Base-by-base conservation (phyloP, 2,888 invertebrate genomes). In the Cantharis flavilabris region DNA sequence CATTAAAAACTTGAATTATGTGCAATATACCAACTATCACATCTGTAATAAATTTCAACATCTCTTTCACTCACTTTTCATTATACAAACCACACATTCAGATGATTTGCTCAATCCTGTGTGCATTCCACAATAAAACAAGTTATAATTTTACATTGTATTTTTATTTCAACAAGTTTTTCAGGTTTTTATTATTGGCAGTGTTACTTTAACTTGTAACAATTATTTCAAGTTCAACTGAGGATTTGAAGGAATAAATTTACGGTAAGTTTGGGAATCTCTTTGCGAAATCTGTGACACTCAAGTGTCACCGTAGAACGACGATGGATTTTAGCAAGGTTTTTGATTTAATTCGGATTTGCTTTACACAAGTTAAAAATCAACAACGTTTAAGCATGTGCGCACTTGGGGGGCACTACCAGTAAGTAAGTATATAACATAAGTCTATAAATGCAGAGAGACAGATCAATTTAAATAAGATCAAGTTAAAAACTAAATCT, bases 61-160 rank as follows among this genome's bases (percentile, higher is more conserved):
- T 77, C 80, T 80, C 82, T 83, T 82, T 83, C 85, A 84, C 84
- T 85, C 83, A 83, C 81, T 30, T 72, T 76, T 75, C 73, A 62
- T 80, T 84, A 83, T 83, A 82, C 82, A 81, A 82, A 82, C 82
- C 83, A 84, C 84, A 84, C 84, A 84, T 84, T 84, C 83, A 85
- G 84, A 86, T 86, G 81, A 86, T 87, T 86, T 86, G 85, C 86
- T 87, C 86, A 86, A 85, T 86, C 86, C 85, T 84, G 85, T 85
- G 86, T 86, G 85, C 85, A 86, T 85, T 86, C 84, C 84, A 86
- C 85, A 86, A 86, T 85, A 86, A 86, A 87, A 85, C 83, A 83
- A 83, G 82, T 84, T 83, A 73, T 78, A 70, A 62, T 67, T 75
- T 26, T 72, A 65, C 63, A 62, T 49, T 49, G 49, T 49, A n/a